phyloP scores from a whole-genome alignment of 2,113 vertebrate species.

The Anarhynchus alexandrinus region DNA sequence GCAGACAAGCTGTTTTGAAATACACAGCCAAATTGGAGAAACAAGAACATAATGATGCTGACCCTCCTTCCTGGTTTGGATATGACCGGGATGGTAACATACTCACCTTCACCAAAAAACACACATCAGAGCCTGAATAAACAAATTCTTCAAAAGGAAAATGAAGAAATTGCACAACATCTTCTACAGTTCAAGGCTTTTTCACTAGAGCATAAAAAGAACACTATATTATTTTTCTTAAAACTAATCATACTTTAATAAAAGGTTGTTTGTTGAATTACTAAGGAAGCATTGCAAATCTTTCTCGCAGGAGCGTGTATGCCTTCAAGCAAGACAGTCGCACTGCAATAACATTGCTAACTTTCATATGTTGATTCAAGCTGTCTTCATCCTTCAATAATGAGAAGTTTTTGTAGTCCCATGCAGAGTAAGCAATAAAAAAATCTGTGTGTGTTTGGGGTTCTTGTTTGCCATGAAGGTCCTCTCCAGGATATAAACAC shows the following conservation, averaged over 20 bases:
- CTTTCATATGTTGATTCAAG: neutral
- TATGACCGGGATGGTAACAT: conserved; percentile 27
- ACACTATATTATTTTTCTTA: neutral
- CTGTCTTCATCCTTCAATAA: neutral
- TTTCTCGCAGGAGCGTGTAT: neutral
- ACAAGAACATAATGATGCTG: conserved; percentile 71
- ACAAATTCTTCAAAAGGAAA: neutral
- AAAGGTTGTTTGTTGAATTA: neutral
- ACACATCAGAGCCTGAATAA: neutral
- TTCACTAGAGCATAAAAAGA: neutral
- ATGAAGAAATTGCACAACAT: neutral
- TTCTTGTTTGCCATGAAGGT: neutral
- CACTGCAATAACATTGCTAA: neutral
- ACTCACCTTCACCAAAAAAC: neutral
- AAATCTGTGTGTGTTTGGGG: neutral
- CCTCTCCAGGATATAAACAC: neutral
- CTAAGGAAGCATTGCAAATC: neutral
- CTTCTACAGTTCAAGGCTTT: neutral
- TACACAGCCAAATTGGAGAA: conserved; percentile 62
- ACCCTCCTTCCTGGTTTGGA: conserved; percentile 70
- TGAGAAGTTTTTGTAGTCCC: neutral
- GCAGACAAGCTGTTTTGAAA: conserved; percentile 75
- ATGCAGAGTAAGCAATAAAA: neutral
- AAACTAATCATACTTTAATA: conserved; percentile 18
- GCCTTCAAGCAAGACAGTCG: neutral